A percentile compares a stretch with the other conserved stretches of the same genome.
These are phyloP conservation scores for Drosophila nigromelanica DNA, from an alignment of 1,140 invertebrate genomes.

Conservation along the genomic window DNA sequence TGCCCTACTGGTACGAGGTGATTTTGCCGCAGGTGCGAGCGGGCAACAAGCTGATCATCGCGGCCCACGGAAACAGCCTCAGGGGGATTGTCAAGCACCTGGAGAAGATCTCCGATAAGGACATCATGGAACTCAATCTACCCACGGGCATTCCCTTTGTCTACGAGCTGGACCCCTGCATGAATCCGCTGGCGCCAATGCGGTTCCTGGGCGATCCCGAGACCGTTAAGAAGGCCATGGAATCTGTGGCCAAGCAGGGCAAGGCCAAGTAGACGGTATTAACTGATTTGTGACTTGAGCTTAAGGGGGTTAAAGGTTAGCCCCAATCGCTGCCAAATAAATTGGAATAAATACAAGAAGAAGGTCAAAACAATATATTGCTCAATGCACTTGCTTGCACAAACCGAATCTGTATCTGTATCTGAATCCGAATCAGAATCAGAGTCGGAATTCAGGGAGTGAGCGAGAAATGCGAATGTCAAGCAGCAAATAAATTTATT, in stretches of 20 bases:
- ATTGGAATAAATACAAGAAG: conserved; percentile 28
- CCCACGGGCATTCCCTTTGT: conserved; percentile 98
- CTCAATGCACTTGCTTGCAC: conserved; percentile 56
- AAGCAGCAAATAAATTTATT: conserved; percentile 83
- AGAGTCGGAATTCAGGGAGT: conserved; percentile 6
- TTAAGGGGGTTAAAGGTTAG: not conserved
- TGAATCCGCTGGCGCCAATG: conserved; percentile 94
- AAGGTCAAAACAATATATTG: conserved; percentile 53
- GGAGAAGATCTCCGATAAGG: conserved; percentile 91
- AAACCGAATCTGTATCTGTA: conserved; percentile 19
- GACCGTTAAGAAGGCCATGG: conserved; percentile 96
- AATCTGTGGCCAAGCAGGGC: conserved; percentile 95
- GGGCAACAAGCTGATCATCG: conserved; percentile 94
- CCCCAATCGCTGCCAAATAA: conserved; percentile 31
- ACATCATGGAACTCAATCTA: conserved; percentile 95
- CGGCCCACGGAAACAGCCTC: conserved; percentile 97
- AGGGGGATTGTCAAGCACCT: conserved; percentile 97
- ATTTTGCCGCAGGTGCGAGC: conserved; percentile 95
- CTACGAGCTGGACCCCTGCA: conserved; percentile 95
- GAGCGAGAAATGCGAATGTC: conserved; percentile 60
- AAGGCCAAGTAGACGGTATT: conserved; percentile 86
- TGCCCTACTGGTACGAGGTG: conserved; percentile 97
- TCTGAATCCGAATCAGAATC: conserved; percentile 19
- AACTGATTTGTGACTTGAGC: conserved; percentile 4
- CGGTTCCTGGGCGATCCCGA: conserved; percentile 97